Conservation (phyloP, 2,888 invertebrate genomes). For the Nysson spinosus region DNA sequence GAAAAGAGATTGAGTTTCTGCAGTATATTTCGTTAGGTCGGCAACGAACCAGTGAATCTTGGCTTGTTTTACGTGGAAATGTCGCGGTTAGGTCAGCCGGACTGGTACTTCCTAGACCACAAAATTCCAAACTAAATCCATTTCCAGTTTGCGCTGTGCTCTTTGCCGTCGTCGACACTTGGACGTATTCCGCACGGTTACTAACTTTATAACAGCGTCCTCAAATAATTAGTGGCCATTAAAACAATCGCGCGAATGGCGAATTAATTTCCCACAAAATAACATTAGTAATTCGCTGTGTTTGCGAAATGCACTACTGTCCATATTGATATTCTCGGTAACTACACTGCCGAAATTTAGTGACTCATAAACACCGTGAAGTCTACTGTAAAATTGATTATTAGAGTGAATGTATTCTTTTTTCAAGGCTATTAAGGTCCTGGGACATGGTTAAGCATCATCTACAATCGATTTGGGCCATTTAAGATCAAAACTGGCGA, state of each 20-base stretch:
- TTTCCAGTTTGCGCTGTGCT: constrained; percentile 47
- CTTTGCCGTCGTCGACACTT: constrained; percentile 41
- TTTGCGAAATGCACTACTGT: too few relatives aligned
- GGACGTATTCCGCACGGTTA: constrained; percentile 40
- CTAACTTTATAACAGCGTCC: constrained; percentile 44
- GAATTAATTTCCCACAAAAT: constrained; percentile 39
- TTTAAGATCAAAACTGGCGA: too few relatives aligned
- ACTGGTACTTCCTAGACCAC: constrained; percentile 38
- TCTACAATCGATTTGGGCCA: too few relatives aligned
- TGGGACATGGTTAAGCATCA: too few relatives aligned
- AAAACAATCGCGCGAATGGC: constrained; percentile 39
- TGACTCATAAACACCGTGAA: too few relatives aligned
- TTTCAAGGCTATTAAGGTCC: too few relatives aligned
- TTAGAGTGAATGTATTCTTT: too few relatives aligned
- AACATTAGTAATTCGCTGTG: constrained; percentile 28
- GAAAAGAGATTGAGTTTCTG: constrained; percentile 35
- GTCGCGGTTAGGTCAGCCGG: constrained; percentile 32
- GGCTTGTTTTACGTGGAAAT: constrained; percentile 34
- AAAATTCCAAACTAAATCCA: constrained; percentile 56
- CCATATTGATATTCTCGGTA: too few relatives aligned
- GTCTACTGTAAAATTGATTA: too few relatives aligned
- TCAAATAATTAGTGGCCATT: constrained; percentile 50
- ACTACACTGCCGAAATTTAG: too few relatives aligned
- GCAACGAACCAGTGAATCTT: constrained; percentile 36
- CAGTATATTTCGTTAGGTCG: constrained; percentile 38